phyloP scores from a whole-genome alignment of 23 tunicate genomes.

The Phallusia fumigata region DNA sequence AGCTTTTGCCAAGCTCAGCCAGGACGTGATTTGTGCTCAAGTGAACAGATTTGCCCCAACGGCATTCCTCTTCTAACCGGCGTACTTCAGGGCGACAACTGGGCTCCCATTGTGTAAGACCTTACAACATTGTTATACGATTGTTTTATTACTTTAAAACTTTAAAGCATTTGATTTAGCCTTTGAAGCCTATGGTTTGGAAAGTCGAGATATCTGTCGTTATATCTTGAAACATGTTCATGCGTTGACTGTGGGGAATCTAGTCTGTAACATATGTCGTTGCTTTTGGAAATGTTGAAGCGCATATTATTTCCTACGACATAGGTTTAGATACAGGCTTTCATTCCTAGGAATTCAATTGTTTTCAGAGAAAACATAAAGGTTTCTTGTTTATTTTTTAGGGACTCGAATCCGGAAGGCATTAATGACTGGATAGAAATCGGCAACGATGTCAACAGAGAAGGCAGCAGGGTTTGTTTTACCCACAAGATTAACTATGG shows the following conservation, averaged over 20 bases:
- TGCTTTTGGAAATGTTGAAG: too few species aligned
- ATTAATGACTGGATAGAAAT: not conserved
- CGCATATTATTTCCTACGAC: too few species aligned
- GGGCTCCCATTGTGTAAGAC: slow-evolving; percentile 73
- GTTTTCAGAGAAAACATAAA: too few species aligned
- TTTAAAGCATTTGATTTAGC: not conserved
- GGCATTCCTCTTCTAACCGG: slow-evolving; percentile 51
- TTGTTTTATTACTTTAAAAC: not conserved
- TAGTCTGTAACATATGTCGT: too few species aligned
- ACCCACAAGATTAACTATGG: not conserved
- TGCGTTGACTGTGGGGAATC: too few species aligned
- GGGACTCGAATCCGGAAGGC: not conserved
- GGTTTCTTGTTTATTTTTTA: not conserved
- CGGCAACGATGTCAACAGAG: not conserved
- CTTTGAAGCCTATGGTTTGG: not conserved
- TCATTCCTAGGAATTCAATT: too few species aligned
- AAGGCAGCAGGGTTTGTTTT: not conserved
- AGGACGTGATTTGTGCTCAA: slow-evolving; percentile 47
- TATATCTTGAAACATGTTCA: too few species aligned
- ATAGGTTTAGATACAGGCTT: too few species aligned
- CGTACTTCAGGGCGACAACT: slow-evolving; percentile 42
- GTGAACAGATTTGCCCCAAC: slow-evolving; percentile 46
- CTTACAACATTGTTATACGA: too few species aligned
- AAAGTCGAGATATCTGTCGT: not conserved
- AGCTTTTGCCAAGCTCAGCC: slow-evolving; percentile 18